Evolutionary conservation across 2,888 invertebrate species (phyloP), one percentile per base, ranked within the genome.

Genomic region (Hirtodrosophila cameraria): DNA sequence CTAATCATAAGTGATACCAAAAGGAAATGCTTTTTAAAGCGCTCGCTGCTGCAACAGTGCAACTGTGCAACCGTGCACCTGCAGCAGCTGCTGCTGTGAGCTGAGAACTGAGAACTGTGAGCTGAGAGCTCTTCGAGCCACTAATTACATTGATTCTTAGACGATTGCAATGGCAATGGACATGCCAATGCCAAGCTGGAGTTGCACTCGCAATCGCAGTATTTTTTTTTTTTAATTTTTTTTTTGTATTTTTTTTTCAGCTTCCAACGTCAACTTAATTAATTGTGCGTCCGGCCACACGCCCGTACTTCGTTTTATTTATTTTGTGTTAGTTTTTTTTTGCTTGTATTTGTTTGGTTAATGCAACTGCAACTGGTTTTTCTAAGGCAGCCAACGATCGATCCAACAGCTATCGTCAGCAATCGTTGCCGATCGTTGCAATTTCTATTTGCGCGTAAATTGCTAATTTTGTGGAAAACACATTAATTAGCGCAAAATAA

Each of bases 381-480:
- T 49, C 55, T 38, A 33, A 31, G 41, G 41, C 59, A 23, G 35
- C 25, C 13, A 39, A 20, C 35, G 55, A 58, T 43, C 38, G 12
- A n/a, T n/a, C n/a, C n/a, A n/a, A n/a, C n/a, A n/a, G n/a, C n/a
- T n/a, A n/a, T n/a, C n/a, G n/a, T n/a, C n/a, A n/a, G 42, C 52
- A 43, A 59, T 60, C 35, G 49, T 6, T 38, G 42, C 46, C 46
- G 54, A 48, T 70, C 60, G 54, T 49, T 54, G 48, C 75, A 75
- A 85, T 81, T 81, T 81, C 80, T 81, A 80, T 85, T 85, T 75
- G 83, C 65, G 75, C 75, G 75, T 68, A 81, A 86, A 83, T 83
- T 83, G 84, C 86, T 78, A 86, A 86, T 83, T 83, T 83, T 80
- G 84, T 80, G 84, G 78, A 78, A 86, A 86, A 77, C 80, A 79